A percentile compares a stretch with the other conserved stretches of the same genome.
phyloP scores from a whole-genome alignment of 2,797 vertebrate species.

The Hydrolagus colliei region DNA sequence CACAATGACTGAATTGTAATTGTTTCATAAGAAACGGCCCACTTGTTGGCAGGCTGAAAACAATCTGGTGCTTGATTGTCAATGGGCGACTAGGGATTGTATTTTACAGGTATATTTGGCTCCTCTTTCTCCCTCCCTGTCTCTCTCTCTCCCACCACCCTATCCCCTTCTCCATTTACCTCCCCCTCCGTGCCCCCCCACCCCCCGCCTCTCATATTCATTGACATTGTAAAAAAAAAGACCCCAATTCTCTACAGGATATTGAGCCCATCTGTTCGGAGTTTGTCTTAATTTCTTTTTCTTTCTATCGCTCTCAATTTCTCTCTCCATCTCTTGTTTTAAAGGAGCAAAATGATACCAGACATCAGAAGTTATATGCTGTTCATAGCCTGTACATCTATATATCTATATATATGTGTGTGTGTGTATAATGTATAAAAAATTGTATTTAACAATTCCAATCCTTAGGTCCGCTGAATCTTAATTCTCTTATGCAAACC shows the following conservation, averaged over 20 bases:
- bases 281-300: background rate
- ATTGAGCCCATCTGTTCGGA: conserved; percentile 23
- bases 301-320: background rate
- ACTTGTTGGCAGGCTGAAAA: conserved; percentile 75
- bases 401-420: too few relatives aligned
- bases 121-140: too few relatives aligned
- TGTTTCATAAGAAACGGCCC: conserved; percentile 74
- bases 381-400: too few relatives aligned
- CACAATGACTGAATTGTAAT: conserved; percentile 76
- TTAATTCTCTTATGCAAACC: conserved; percentile 85
- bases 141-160: too few relatives aligned
- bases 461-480: conserved; percentile 70
- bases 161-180: too few relatives aligned
- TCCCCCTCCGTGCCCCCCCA: too few relatives aligned
- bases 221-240: conserved; percentile 26
- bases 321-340: background rate
- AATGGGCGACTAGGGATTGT: conserved; percentile 74
- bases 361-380: too few relatives aligned
- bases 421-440: conserved; percentile 39
- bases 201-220: background rate
- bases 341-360: background rate
- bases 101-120: conserved; percentile 37
- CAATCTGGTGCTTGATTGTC: conserved; percentile 75
- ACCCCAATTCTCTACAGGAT: conserved; percentile 23
- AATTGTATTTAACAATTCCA: conserved; percentile 60